Percentiles rank a stretch among this genome's conserved stretches.
Evolutionary conservation across 2,888 invertebrate species (phyloP).

Genomic region (Polylopha cassiicola): DNA sequence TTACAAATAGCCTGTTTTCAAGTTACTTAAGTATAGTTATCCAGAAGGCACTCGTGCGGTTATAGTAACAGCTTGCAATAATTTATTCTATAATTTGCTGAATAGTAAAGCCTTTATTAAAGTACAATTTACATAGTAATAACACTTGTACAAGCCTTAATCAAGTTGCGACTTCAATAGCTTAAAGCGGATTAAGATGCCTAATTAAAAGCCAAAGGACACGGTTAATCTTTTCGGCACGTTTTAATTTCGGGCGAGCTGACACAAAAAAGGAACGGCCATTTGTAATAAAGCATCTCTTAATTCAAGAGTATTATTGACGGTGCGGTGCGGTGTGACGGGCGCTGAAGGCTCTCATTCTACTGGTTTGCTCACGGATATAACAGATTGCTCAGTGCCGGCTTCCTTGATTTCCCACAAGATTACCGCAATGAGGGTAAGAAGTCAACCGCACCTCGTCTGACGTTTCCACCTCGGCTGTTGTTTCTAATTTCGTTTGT

Average conservation of each 20-base stretch:
- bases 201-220: too few relatives aligned
- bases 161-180: too few relatives aligned
- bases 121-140: too few relatives aligned
- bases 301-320: conserved; percentile 16
- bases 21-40: too few relatives aligned
- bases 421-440: conserved; percentile 60
- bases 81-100: too few relatives aligned
- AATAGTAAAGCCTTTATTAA: too few relatives aligned
- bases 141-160: too few relatives aligned
- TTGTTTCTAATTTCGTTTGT: conserved; percentile 45
- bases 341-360: conserved; percentile 33
- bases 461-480: conserved; percentile 37
- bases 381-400: conserved; percentile 58
- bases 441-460: conserved; percentile 48
- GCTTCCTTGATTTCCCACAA: conserved; percentile 64
- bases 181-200: too few relatives aligned
- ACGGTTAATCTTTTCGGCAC: conserved; percentile 4
- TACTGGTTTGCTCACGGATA: conserved; percentile 43
- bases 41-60: too few relatives aligned
- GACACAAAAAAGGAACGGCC: conserved; percentile 9
- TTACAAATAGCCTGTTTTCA: too few relatives aligned
- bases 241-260: conserved; percentile 10
- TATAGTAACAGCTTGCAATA: too few relatives aligned
- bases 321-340: conserved; percentile 8
- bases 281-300: conserved; percentile 18